A percentile compares a stretch with the other conserved stretches of the same genome.
These are phyloP conservation scores for Sinocyclocheilus grahami DNA, from an alignment of 2,113 vertebrate species.

Conservation along the genomic window DNA sequence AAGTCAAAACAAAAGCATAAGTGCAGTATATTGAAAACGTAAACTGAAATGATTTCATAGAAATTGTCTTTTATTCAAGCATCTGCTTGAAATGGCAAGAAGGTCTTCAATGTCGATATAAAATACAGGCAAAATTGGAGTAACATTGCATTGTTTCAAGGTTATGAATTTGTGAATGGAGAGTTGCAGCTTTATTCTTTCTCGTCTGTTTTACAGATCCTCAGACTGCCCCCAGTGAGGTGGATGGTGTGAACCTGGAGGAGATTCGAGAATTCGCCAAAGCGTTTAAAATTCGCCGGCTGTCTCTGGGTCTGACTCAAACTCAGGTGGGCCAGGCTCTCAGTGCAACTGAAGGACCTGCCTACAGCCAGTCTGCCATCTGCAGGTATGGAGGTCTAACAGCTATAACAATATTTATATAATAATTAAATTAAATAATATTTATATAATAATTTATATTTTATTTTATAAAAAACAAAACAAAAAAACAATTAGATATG, in stretches of 20 bases:
- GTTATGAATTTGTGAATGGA: background rate
- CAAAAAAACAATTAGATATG: too few relatives aligned
- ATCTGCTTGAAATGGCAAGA: background rate
- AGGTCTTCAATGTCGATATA: background rate
- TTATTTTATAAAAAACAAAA: background rate
- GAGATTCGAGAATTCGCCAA: conserved; percentile 99
- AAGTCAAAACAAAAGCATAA: background rate
- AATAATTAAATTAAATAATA: background rate
- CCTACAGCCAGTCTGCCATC: conserved; percentile 99
- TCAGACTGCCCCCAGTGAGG: conserved; percentile 92
- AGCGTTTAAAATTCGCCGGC: conserved; percentile 99
- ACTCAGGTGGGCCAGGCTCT: conserved; percentile 99
- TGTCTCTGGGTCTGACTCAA: conserved; percentile 98
- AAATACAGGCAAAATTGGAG: background rate
- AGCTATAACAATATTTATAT: background rate
- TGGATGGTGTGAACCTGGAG: conserved; percentile 99
- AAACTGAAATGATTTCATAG: background rate
- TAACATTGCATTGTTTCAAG: background rate
- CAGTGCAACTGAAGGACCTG: conserved; percentile 95
- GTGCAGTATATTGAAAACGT: background rate
- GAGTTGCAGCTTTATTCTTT: conserved; percentile 13
- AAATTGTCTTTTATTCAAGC: background rate
- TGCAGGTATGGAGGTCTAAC: conserved; percentile 88
- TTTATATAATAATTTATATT: background rate
- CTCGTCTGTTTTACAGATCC: conserved; percentile 83